Evolutionary conservation across 2,797 vertebrate species (phyloP).

Genomic region (Pagetopsis macropterus): DNA sequence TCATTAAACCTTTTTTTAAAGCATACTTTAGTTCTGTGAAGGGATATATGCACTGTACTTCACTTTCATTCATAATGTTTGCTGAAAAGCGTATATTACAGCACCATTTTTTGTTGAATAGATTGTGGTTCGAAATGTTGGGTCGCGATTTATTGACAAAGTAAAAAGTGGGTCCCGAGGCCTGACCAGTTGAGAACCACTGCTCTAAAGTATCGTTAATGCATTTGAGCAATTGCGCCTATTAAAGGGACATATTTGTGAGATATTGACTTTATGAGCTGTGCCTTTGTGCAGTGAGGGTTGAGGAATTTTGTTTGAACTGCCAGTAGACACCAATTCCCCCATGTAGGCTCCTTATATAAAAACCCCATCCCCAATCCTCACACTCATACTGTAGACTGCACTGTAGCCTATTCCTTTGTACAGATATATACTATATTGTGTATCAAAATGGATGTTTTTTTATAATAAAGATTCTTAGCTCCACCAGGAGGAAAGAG

Average conservation of each 20-base stretch:
- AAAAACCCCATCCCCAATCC: conserved; percentile 46
- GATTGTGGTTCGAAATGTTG: too few relatives aligned
- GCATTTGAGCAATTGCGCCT: conserved; percentile 23
- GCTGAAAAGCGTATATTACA: too few relatives aligned
- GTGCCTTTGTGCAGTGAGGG: conserved; percentile 47
- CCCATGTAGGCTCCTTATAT: conserved; percentile 54
- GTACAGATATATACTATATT: conserved; percentile 35
- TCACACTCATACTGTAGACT: conserved; percentile 62
- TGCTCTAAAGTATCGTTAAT: conserved; percentile 8
- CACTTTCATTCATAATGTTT: too few relatives aligned
- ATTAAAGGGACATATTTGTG: conserved; percentile 46
- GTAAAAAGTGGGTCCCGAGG: too few relatives aligned
- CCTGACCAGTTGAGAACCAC: too few relatives aligned
- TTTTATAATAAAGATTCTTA: conserved; percentile 5
- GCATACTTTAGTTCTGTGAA: too few relatives aligned
- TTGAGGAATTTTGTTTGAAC: conserved; percentile 38
- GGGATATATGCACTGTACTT: too few relatives aligned
- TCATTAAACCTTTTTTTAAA: too few relatives aligned
- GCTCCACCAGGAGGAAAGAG: conserved; percentile 17
- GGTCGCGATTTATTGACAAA: too few relatives aligned
- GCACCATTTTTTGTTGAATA: too few relatives aligned
- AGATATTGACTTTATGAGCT: conserved; percentile 58
- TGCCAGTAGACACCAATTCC: conserved; percentile 33
- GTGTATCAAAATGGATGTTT: conserved; percentile 33
- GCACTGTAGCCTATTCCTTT: conserved; percentile 53